Conservation (phyloP, 2,888 invertebrate species). For the Cerastis leucographa region DNA sequence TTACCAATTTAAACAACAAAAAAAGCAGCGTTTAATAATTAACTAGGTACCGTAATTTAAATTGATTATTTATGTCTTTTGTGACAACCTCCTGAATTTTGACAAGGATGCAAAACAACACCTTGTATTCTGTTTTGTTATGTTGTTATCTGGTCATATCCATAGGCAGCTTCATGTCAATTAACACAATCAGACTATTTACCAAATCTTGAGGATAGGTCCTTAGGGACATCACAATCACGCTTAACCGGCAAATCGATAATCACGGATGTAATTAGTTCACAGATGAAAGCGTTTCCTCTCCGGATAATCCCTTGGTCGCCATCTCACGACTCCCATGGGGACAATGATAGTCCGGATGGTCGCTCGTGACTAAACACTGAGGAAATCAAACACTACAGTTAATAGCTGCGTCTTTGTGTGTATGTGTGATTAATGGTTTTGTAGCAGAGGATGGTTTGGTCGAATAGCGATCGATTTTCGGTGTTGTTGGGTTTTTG, state of each 20-base stretch:
- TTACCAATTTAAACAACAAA: no score
- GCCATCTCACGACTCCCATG: constrained; percentile 29
- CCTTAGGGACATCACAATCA: constrained; percentile 24
- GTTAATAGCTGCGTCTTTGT: constrained; percentile 19
- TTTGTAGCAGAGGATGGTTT: not conserved
- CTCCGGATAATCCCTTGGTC: constrained; percentile 36
- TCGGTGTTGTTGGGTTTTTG: not conserved
- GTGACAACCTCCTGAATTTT: no score
- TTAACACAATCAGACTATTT: constrained; percentile 10
- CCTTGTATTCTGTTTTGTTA: no score
- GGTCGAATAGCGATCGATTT: not conserved
- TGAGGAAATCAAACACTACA: constrained; percentile 27
- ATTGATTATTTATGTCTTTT: no score
- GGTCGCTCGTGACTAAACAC: constrained; percentile 25
- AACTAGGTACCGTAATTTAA: no score
- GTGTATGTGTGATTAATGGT: not conserved
- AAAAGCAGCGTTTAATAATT: no score
- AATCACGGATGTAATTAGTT: constrained; percentile 58
- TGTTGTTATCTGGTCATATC: not conserved
- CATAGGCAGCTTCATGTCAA: not conserved
- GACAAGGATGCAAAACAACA: no score
- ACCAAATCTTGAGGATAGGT: constrained; percentile 1
- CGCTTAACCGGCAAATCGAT: constrained; percentile 33
- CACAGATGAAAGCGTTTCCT: constrained; percentile 37
- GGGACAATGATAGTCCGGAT: constrained; percentile 23